Conservation (phyloP, 2,797 vertebrate species). For the Falco naumanni region DNA sequence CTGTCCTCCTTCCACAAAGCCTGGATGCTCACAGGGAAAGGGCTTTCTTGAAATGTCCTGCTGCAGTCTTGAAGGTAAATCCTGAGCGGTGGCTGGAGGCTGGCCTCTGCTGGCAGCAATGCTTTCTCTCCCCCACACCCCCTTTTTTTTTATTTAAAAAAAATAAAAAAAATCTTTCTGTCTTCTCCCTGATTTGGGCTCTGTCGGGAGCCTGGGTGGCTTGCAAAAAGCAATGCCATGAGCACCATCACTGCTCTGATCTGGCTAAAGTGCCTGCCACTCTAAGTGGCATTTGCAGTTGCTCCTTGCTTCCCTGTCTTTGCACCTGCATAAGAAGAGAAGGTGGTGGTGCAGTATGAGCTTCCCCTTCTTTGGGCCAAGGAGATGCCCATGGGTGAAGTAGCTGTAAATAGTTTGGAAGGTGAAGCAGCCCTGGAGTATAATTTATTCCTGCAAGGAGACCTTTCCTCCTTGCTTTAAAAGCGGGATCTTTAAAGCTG, state of each 20-base stretch:
- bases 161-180: neutral
- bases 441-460: constrained; percentile 26
- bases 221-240: neutral
- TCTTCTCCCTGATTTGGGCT: neutral
- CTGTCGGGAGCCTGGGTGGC: neutral
- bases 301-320: neutral
- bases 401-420: constrained; percentile 41
- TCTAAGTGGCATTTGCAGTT: neutral
- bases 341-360: neutral
- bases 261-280: constrained; percentile 53
- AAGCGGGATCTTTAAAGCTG: neutral
- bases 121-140: fast-evolving
- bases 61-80: neutral
- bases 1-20: neutral
- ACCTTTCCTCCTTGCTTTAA: neutral
- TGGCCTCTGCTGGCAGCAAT: neutral
- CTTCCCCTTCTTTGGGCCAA: neutral
- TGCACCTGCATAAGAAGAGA: fast-evolving
- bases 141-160: too few relatives aligned
- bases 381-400: neutral
- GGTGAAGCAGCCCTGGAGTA: neutral
- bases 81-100: neutral
- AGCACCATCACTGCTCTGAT: neutral
- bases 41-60: neutral
- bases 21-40: neutral